These are phyloP conservation scores for Caretta caretta DNA, from an alignment of 2,113 vertebrate genomes.

Conservation along the genomic window DNA sequence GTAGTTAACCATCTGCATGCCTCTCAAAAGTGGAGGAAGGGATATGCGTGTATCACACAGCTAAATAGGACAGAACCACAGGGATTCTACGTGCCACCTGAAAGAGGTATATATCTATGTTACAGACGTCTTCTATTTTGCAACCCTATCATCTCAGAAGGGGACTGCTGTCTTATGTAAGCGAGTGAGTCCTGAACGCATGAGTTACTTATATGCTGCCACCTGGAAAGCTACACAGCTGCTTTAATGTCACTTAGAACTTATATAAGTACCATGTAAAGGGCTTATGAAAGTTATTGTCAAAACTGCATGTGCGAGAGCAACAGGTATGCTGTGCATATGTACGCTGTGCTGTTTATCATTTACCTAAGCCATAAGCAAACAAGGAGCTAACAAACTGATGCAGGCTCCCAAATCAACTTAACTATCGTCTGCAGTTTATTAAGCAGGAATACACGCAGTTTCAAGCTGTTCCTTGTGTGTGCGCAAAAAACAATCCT, in stretches of 20 bases:
- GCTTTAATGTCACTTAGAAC: accelerated
- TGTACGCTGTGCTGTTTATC: not conserved
- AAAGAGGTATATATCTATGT: not conserved
- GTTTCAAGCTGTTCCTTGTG: accelerated
- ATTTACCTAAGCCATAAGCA: accelerated
- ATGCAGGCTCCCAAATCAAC: not conserved
- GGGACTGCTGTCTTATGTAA: not conserved
- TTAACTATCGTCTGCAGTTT: accelerated
- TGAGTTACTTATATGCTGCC: not conserved
- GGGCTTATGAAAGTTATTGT: not conserved
- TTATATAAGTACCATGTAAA: accelerated
- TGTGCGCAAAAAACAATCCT: not conserved
- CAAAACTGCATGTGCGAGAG: accelerated
- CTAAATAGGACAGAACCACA: not conserved
- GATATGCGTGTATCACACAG: not conserved
- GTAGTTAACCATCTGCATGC: not conserved
- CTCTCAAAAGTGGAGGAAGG: not conserved
- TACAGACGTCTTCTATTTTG: not conserved
- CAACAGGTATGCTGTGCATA: accelerated
- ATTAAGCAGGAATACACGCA: accelerated
- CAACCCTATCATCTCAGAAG: not conserved
- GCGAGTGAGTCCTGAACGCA: not conserved
- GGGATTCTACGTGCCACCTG: not conserved
- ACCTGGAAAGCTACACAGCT: not conserved
- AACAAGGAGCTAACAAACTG: not conserved